Evolutionary conservation across 1,140 invertebrate genomes (phyloP), one percentile per base, ranked within the genome.

Genomic region (Dinothrombium tinctorium): DNA sequence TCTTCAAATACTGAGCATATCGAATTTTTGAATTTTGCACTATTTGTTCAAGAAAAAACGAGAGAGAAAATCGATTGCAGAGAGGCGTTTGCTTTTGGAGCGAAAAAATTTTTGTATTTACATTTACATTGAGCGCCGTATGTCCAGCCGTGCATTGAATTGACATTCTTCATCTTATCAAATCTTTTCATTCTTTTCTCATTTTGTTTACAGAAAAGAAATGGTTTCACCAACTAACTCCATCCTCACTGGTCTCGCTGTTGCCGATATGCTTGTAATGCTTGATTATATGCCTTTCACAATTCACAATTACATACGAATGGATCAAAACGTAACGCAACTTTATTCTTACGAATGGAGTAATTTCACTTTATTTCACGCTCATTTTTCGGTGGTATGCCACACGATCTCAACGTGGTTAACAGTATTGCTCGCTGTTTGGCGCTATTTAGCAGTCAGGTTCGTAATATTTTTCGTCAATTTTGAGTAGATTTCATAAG

Each of bases 371-470:
- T 29, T 52, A 17, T 45, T 54, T 31, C 50, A 51, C 35, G 75
- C 74, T 3, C 69, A 82, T 48, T 87, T 86, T 54, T 60, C 65
- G 6, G 58, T 62, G 69, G 77, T 83, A 1, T 65, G 76, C 52
- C 86, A 94, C 56, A 89, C 84, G 0, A 78, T 89, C 31, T 83
- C 82, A 0, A 89, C 87, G 40, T 87, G 78, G 69, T 55, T 92
- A 41, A 89, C 84, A 0, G 74, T 92, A 0, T 79, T 78, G 1
- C 56, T 92, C 25, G 86, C 86, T 0, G 72, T 92, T 4, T 94
- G 87, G 78, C 63, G 86, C 3, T 92, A 83, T 54, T 73, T 92
- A 14, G 82, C 80, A 1, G 78, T 89, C 1, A 46, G 41, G 44
- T 46, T 25, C 21, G 31, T n/a, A n/a, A n/a, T n/a, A n/a, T n/a